phyloP scores from a whole-genome alignment of 1,140 invertebrate species.

The Parasteatoda tepidariorum region DNA sequence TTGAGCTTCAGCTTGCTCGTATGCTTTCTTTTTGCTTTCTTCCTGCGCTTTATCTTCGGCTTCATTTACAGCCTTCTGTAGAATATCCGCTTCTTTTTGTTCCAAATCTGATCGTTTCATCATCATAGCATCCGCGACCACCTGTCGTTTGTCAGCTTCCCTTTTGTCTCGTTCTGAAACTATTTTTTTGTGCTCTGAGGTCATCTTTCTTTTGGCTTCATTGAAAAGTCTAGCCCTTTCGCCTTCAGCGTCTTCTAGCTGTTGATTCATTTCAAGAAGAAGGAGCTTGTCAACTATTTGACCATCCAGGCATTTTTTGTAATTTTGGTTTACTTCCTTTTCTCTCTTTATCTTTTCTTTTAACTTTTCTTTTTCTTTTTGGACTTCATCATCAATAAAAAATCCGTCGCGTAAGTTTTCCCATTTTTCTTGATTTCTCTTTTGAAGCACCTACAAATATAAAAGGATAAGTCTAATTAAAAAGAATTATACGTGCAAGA shows the following conservation, averaged over 20 bases:
- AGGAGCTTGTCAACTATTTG: background rate
- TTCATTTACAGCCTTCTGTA: constrained; percentile 12
- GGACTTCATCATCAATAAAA: constrained; percentile 5
- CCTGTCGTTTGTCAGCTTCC: background rate
- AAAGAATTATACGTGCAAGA: too few species aligned
- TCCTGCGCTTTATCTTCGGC: constrained; percentile 17
- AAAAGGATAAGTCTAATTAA: too few species aligned
- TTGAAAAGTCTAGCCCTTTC: constrained; percentile 9
- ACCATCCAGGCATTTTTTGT: constrained; percentile 10
- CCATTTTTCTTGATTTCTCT: constrained; percentile 12
- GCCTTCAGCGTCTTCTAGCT: constrained; percentile 12
- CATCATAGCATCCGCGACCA: background rate
- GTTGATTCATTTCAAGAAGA: background rate
- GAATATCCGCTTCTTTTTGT: constrained; percentile 8
- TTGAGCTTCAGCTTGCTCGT: background rate
- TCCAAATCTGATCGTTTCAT: background rate
- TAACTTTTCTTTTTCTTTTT: background rate
- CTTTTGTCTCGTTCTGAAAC: background rate
- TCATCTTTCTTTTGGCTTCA: constrained; percentile 29
- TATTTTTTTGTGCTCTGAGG: background rate
- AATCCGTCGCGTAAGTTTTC: constrained; percentile 29
- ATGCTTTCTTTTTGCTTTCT: background rate
- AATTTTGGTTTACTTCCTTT: background rate
- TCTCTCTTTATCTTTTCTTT: background rate
- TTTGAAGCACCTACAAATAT: background rate